A percentile compares a stretch with the other conserved stretches of the same genome.
These are phyloP conservation scores for Zaprionus taronus DNA, from an alignment of 1,140 invertebrate species.

Conservation along the genomic window DNA sequence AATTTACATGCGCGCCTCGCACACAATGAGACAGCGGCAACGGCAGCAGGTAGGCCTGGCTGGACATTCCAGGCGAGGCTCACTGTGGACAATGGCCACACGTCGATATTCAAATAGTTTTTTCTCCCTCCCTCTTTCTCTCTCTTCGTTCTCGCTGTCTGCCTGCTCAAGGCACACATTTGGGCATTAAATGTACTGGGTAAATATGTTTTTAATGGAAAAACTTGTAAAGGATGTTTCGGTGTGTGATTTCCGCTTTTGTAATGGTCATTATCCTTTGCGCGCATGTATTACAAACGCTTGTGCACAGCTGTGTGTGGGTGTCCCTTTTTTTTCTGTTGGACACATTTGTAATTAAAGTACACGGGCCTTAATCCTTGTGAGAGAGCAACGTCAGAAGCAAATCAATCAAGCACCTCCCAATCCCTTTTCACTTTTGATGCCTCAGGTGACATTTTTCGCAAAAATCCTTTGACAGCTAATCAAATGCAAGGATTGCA, in stretches of 20 bases:
- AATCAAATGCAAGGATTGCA: conserved; percentile 8
- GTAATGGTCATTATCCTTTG: conserved; percentile 64
- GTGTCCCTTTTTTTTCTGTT: conserved; percentile 9
- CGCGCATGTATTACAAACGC: conserved; percentile 30
- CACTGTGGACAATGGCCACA: conserved; percentile 65
- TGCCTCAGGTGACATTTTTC: conserved; percentile 9
- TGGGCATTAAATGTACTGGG: conserved; percentile 21
- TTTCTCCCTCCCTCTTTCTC: background rate
- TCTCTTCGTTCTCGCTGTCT: conserved; percentile 15
- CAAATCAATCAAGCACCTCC: conserved; percentile 41
- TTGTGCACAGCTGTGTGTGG: conserved; percentile 21
- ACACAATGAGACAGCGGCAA: conserved; percentile 60
- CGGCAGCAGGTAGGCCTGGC: conserved; percentile 33
- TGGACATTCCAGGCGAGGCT: conserved; percentile 29
- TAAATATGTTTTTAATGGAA: conserved; percentile 66
- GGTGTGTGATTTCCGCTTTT: conserved; percentile 72
- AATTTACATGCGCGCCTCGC: conserved; percentile 73
- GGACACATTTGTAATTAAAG: conserved; percentile 29
- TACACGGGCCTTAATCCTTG: conserved; percentile 32
- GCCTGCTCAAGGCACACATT: conserved; percentile 39
- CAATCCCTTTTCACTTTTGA: conserved; percentile 5
- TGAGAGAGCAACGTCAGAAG: conserved; percentile 26
- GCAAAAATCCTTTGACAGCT: conserved; percentile 24
- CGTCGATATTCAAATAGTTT: conserved; percentile 74
- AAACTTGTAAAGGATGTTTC: conserved; percentile 64